Evolutionary conservation across 2,888 invertebrate genomes (phyloP).

Genomic region (Lobophora halterata): DNA sequence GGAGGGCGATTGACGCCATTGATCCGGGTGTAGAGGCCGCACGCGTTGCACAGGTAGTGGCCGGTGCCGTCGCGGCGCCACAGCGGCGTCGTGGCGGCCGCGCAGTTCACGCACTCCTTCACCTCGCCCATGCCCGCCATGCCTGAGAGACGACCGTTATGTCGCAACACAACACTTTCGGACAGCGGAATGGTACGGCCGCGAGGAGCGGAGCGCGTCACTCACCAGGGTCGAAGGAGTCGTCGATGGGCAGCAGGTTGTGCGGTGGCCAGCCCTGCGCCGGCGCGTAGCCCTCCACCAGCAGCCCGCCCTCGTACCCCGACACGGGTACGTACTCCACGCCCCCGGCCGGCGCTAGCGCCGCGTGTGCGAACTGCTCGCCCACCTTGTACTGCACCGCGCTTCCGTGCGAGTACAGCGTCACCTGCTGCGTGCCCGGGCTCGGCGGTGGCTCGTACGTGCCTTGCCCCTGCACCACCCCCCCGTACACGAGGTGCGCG

Average conservation of each 20-base stretch:
- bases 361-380: constrained; percentile 52
- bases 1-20: constrained; percentile 88
- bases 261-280: constrained; percentile 71
- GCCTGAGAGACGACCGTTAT: constrained; percentile 35
- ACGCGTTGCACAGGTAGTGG: constrained; percentile 99
- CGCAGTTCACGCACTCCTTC: constrained; percentile 96
- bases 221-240: constrained; percentile 74
- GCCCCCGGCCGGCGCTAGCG: constrained; percentile 52
- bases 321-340: constrained; percentile 73
- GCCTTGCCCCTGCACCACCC: constrained; percentile 66
- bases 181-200: too few relatives aligned
- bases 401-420: constrained; percentile 76
- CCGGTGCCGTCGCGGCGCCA: constrained; percentile 99
- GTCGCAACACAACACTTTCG: too few relatives aligned
- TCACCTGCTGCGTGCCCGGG: constrained; percentile 82
- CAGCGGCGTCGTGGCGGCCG: constrained; percentile 94
- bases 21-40: constrained; percentile 93
- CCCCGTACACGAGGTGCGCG: constrained; percentile 73
- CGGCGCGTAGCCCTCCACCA: constrained; percentile 68
- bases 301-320: constrained; percentile 71
- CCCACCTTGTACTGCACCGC: constrained; percentile 80
- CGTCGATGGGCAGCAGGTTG: constrained; percentile 69
- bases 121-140: constrained; percentile 81
- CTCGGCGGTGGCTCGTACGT: constrained; percentile 80
- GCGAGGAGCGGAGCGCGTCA: constrained; percentile 11